Percentiles rank a stretch among this genome's conserved stretches.
These are phyloP conservation scores for Helogale parvula DNA, from an alignment of 2,113 vertebrate genomes.

Conservation along the genomic window DNA sequence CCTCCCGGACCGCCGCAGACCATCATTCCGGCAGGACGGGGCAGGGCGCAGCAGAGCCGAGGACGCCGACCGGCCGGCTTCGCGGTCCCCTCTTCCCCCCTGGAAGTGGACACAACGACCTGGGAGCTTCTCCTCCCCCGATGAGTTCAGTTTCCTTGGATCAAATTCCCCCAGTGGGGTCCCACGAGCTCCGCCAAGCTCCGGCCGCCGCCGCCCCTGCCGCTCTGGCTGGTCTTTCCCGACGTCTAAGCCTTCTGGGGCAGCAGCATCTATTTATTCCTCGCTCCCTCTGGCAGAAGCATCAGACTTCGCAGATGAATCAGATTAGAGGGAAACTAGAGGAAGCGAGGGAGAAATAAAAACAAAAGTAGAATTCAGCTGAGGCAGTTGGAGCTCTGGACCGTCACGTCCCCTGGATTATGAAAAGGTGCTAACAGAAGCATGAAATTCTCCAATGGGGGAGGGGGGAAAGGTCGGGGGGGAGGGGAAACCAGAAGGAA, in stretches of 20 bases:
- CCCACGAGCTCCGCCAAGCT: constrained; percentile 42
- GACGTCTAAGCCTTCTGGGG: constrained; percentile 27
- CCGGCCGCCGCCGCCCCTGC: constrained; percentile 36
- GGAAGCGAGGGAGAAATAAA: not conserved
- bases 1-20: not conserved
- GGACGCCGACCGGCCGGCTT: not conserved
- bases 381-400: not conserved
- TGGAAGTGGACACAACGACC: not conserved
- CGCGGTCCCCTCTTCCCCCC: not conserved
- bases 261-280: constrained; percentile 65
- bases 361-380: constrained; percentile 43
- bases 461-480: no score
- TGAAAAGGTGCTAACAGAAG: constrained; percentile 14
- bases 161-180: constrained; percentile 59
- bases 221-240: constrained; percentile 18
- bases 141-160: constrained; percentile 40
- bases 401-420: not conserved
- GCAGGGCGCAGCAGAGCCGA: not conserved
- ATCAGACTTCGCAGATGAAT: constrained; percentile 27
- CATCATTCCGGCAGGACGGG: constrained; percentile 54
- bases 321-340: not conserved
- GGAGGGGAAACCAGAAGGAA: not conserved
- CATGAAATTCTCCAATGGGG: not conserved
- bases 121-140: constrained; percentile 46
- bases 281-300: constrained; percentile 36